Evolutionary conservation across 2,888 invertebrate species (phyloP), one percentile per base, ranked within the genome.

Genomic region (Dryobotodes eremita): DNA sequence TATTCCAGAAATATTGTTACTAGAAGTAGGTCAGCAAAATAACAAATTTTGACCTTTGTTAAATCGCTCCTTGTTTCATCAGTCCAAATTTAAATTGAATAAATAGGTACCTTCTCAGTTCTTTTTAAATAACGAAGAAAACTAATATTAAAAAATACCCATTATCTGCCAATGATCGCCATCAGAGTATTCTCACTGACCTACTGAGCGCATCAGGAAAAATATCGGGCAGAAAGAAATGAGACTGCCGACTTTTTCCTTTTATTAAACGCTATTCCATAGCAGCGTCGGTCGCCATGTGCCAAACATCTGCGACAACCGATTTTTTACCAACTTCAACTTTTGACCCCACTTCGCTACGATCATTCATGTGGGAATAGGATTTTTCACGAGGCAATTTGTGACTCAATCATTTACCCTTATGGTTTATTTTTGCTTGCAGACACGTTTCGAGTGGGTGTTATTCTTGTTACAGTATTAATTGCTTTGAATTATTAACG

Each of bases 301-400:
- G 96, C 94, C 94, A 92, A 92, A 94, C 96, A 97, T 94, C 96
- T 96, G 96, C 93, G 94, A 92, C 91, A 83, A 90, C 92, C 92
- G 91, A 93, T 95, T 96, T 96, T 96, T 96, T 95, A 96, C 94
- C 93, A 93, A 93, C 94, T 92, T 90, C 92, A 94, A 96, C 95
- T 95, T 96, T 94, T 96, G 96, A 96, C 96, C 96, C 96, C 96
- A 94, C 96, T 95, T 94, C 93, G 93, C 92, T 91, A 89, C 94
- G 94, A 96, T 96, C 95, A 94, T 93, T 96, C 96, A 96, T 96
- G 94, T 95, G 96, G 95, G 96, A 96, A 96, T 95, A 92, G 92
- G 90, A 93, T 94, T 94, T 93, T 93, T 91, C 88, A 85, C 91
- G 87, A 89, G 85, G 91, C 92, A 93, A 93, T 94, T 94, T 94